These are phyloP conservation scores for Psittacula derbiana DNA, from an alignment of 2,797 vertebrate genomes.

Conservation along the genomic window DNA sequence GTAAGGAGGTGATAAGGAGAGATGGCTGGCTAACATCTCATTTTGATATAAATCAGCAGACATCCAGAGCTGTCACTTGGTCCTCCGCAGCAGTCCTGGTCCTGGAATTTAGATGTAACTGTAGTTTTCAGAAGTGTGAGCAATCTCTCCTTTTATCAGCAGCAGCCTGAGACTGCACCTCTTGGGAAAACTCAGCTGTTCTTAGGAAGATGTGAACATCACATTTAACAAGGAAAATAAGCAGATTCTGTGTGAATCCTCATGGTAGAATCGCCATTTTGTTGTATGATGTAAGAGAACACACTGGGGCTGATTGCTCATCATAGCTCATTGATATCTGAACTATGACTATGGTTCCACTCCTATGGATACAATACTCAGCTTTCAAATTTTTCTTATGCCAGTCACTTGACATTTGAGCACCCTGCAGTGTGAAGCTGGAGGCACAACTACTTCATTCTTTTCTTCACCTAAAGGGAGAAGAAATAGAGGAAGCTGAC, in stretches of 20 bases:
- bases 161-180: not conserved
- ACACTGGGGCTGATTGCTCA: not conserved
- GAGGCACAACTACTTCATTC: not conserved
- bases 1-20: not conserved
- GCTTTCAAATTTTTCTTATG: not conserved
- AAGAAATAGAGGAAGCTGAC: not conserved
- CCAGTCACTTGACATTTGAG: not conserved
- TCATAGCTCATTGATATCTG: not conserved
- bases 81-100: not conserved
- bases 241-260: not conserved
- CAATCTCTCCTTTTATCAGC: not conserved
- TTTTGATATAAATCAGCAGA: not conserved
- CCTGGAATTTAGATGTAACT: not conserved
- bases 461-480: not conserved
- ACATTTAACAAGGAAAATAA: not conserved
- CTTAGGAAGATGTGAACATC: not conserved
- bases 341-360: not conserved
- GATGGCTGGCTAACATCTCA: not conserved
- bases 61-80: not conserved
- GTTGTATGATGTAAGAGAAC: not conserved
- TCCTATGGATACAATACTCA: not conserved
- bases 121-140: not conserved
- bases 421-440: not conserved
- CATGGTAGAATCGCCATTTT: not conserved
- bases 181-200: conserved; percentile 6